Conservation (phyloP, 2,888 invertebrate genomes). For the Galerucella nymphaeae region DNA sequence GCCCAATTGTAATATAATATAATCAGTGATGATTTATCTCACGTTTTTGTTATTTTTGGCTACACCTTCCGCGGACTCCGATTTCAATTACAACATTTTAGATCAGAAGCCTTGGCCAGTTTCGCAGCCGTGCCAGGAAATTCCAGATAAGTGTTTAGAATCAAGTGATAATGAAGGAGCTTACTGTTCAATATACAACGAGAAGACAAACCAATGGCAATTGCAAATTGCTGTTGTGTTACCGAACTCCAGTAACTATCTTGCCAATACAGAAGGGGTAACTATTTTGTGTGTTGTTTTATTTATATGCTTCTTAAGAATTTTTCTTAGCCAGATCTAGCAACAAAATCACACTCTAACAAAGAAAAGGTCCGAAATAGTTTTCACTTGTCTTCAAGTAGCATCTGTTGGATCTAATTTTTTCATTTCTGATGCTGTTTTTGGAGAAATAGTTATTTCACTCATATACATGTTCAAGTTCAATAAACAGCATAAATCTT, state of each 20-base stretch:
- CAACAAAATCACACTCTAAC: too few species aligned
- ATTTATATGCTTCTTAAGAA: not conserved
- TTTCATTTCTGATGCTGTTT: too few species aligned
- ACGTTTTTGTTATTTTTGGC: conserved; percentile 44
- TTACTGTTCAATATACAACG: conserved; percentile 43
- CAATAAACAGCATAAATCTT: too few species aligned
- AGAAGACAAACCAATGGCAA: conserved; percentile 68
- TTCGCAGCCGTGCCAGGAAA: conserved; percentile 37
- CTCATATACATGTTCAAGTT: too few species aligned
- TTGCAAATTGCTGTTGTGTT: conserved; percentile 75
- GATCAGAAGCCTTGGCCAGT: conserved; percentile 47
- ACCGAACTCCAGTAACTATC: conserved; percentile 69
- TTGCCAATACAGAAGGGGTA: conserved; percentile 67
- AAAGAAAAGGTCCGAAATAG: too few species aligned
- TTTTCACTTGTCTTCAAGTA: too few species aligned
- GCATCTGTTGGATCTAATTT: too few species aligned
- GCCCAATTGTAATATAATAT: conserved; percentile 35
- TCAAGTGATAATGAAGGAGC: conserved; percentile 9
- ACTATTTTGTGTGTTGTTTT: conserved; percentile 31
- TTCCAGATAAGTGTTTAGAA: conserved; percentile 33
- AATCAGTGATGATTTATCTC: conserved; percentile 46
- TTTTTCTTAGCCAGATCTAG: too few species aligned
- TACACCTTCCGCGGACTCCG: conserved; percentile 37
- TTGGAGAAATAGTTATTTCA: too few species aligned
- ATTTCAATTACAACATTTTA: conserved; percentile 50